phyloP scores from a whole-genome alignment of 2,888 invertebrate species.

The Drosophila differens region DNA sequence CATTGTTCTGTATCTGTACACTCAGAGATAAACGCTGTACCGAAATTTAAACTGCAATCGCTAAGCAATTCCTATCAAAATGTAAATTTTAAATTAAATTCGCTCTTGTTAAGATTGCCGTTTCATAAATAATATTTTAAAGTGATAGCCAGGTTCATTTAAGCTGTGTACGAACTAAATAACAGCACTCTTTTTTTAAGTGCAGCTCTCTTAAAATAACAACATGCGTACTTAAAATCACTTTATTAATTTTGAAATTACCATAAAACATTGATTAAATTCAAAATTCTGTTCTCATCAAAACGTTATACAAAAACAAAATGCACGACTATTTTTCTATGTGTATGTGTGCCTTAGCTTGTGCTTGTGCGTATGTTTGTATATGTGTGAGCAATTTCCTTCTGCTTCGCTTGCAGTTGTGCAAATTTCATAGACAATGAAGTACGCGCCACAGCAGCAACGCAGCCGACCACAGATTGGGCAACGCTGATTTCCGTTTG shows the following conservation, averaged over 20 bases:
- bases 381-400: slow-evolving; percentile 73
- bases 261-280: background rate
- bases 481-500: slow-evolving; percentile 73
- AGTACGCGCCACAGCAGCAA: slow-evolving; percentile 58
- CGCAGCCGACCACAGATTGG: slow-evolving; percentile 70
- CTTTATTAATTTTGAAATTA: background rate
- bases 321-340: background rate
- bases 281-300: background rate
- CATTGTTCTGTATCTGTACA: background rate
- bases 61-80: background rate
- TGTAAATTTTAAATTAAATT: background rate
- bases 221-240: background rate
- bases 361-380: slow-evolving; percentile 16
- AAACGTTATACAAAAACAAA: background rate
- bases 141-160: background rate
- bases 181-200: accelerated
- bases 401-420: slow-evolving; percentile 81
- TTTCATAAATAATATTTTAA: background rate
- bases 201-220: background rate
- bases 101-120: background rate
- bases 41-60: background rate
- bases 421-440: slow-evolving; percentile 79
- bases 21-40: background rate
- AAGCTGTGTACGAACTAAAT: background rate
- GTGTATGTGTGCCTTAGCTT: slow-evolving; percentile 13